Evolutionary conservation across 2,797 vertebrate genomes (phyloP).

Genomic region (Bryconaethiops microstoma): DNA sequence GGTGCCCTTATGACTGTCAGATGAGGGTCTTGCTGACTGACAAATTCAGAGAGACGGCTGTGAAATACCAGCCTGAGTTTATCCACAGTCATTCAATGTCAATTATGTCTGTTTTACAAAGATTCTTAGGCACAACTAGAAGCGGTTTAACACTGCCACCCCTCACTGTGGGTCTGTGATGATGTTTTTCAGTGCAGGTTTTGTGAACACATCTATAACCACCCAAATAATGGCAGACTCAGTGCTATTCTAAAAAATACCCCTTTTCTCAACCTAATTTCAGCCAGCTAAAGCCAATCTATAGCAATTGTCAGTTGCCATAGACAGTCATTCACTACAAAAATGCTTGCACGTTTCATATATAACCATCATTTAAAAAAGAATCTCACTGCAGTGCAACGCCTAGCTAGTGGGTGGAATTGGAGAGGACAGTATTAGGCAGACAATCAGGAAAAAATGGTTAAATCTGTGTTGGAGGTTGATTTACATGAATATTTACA

Average conservation of each 20-base stretch:
- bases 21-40: conserved; percentile 35
- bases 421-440: too few relatives aligned
- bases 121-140: neutral
- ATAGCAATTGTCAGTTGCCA: neutral
- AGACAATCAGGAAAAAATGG: too few relatives aligned
- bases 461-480: too few relatives aligned
- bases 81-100: conserved; percentile 18
- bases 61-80: conserved; percentile 25
- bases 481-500: too few relatives aligned
- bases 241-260: neutral
- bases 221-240: neutral
- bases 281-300: too few relatives aligned
- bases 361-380: too few relatives aligned
- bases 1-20: conserved; percentile 59
- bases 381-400: too few relatives aligned
- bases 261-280: neutral
- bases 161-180: neutral
- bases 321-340: neutral
- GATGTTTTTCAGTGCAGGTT: neutral
- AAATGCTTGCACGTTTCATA: too few relatives aligned
- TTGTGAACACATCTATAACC: neutral
- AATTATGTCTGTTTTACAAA: conserved; percentile 16
- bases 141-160: neutral
- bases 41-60: conserved; percentile 8
- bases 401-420: too few relatives aligned